Evolutionary conservation across 2,797 vertebrate species (phyloP).

Genomic region (Sarcoramphus papa): DNA sequence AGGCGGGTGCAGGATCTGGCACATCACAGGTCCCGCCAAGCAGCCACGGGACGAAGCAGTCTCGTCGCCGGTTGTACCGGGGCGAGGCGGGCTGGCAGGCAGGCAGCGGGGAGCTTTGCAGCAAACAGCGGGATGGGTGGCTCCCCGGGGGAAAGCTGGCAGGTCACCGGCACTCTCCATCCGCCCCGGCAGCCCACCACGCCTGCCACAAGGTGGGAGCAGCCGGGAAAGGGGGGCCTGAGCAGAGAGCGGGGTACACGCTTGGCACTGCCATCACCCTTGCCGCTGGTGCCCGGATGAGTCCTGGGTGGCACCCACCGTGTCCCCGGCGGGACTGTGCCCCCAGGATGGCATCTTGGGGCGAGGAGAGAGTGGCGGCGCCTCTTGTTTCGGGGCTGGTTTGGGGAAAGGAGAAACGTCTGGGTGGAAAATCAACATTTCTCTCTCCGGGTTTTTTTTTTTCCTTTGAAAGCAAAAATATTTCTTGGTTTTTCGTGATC

Average conservation of each 20-base stretch:
- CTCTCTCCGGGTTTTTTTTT: background rate
- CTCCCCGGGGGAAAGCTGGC: background rate
- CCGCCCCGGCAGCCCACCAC: background rate
- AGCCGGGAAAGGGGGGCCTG: background rate
- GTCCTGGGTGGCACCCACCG: background rate
- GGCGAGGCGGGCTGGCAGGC: background rate
- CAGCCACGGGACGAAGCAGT: background rate
- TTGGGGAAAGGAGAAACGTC: background rate
- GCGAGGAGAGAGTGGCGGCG: background rate
- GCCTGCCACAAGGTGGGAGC: background rate
- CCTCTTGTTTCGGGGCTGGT: background rate
- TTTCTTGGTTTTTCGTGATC: slow-evolving; percentile 58
- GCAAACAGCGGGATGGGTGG: background rate
- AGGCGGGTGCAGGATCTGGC: background rate
- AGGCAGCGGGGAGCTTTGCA: background rate
- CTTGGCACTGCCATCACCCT: background rate
- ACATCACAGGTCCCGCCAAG: background rate
- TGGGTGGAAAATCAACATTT: slow-evolving; percentile 46
- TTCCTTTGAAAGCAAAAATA: slow-evolving; percentile 42
- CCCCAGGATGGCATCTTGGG: background rate
- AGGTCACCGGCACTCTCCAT: background rate
- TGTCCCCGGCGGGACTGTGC: background rate
- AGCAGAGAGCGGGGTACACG: background rate
- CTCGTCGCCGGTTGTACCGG: background rate
- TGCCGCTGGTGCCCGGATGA: accelerated